Conservation (phyloP, 2,888 invertebrate species). For the Sarcophaga variegata region DNA sequence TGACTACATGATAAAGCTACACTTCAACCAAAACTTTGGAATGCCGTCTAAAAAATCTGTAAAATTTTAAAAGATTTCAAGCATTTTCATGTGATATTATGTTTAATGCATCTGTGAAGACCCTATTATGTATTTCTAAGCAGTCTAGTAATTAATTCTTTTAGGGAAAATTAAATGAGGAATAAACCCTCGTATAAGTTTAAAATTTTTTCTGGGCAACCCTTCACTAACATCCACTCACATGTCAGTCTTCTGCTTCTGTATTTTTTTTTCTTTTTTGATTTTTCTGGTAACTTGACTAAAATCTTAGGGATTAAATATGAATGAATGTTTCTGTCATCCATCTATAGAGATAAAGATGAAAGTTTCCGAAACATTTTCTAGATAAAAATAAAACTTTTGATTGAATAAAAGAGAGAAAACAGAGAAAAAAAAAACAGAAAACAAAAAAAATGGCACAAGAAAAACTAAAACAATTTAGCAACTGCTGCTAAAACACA, state of each 20-base stretch:
- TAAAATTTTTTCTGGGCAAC: slow-evolving; percentile 8
- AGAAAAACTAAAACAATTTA: slow-evolving; percentile 34
- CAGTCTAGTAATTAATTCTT: no score
- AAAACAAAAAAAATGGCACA: neutral
- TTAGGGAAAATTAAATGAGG: no score
- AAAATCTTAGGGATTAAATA: slow-evolving; percentile 54
- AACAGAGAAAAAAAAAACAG: neutral
- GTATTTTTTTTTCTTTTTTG: neutral
- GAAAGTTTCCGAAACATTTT: slow-evolving; percentile 53
- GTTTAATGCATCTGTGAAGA: no score
- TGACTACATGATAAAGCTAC: no score
- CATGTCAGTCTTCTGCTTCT: neutral
- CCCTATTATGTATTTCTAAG: no score
- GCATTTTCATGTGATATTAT: no score
- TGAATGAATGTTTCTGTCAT: slow-evolving; percentile 52
- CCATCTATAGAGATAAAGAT: slow-evolving; percentile 39
- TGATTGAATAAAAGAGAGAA: slow-evolving; percentile 44
- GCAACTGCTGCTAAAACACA: slow-evolving; percentile 30
- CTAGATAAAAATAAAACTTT: slow-evolving; percentile 40
- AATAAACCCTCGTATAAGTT: no score
- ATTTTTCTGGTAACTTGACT: neutral
- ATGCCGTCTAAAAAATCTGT: no score
- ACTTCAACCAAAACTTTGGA: no score
- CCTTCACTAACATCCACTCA: neutral
- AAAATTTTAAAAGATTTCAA: no score